These are phyloP conservation scores for Apoda limacodes DNA, from an alignment of 2,888 invertebrate genomes.

Conservation along the genomic window DNA sequence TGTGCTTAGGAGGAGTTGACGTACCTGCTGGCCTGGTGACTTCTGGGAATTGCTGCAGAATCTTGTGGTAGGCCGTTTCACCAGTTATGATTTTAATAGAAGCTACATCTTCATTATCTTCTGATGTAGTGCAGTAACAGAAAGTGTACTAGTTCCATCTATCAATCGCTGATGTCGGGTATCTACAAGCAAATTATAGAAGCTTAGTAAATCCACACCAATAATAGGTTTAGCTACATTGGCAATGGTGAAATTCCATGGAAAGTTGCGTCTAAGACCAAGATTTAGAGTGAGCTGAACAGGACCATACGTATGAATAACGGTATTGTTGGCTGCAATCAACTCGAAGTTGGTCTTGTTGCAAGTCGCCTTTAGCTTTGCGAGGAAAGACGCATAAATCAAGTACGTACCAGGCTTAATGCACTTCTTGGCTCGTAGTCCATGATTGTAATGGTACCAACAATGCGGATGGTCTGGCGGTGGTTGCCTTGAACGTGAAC, in stretches of 20 bases:
- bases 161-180: too few species aligned
- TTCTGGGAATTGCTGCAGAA: too few species aligned
- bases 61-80: too few species aligned
- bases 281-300: conserved; percentile 9
- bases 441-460: conserved; percentile 9
- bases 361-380: conserved; percentile 8
- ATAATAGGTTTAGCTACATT: conserved; percentile 31
- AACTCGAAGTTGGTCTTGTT: conserved; percentile 21
- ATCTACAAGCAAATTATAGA: too few species aligned
- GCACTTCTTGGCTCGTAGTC: conserved; percentile 9
- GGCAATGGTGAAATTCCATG: conserved; percentile 29
- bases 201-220: too few species aligned
- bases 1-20: too few species aligned
- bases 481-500: conserved; percentile 6
- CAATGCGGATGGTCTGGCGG: conserved; percentile 8
- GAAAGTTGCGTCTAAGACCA: conserved; percentile 19
- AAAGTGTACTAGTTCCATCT: too few species aligned
- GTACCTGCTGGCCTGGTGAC: too few species aligned
- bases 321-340: conserved; percentile 27
- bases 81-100: too few species aligned
- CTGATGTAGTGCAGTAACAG: too few species aligned
- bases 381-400: conserved; percentile 21
- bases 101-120: too few species aligned
- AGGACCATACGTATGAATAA: conserved; percentile 21
- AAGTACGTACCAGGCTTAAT: too few species aligned